These are phyloP conservation scores for Petromus typicus DNA, from an alignment of 2,113 vertebrate species.

Conservation along the genomic window DNA sequence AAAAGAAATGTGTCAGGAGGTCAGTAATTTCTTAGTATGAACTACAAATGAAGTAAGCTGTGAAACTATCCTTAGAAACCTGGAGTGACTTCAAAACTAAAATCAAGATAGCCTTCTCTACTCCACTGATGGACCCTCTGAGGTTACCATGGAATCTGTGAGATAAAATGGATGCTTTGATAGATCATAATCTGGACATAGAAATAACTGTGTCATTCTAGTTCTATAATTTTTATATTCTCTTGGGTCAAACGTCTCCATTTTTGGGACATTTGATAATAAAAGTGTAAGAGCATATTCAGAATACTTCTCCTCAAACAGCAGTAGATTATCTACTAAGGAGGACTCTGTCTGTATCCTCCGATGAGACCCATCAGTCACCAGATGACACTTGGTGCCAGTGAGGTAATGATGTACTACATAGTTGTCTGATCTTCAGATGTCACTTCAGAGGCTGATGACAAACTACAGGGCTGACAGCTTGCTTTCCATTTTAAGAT, in stretches of 20 bases:
- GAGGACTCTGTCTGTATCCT: background rate
- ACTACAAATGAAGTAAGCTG: background rate
- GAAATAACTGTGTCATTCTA: background rate
- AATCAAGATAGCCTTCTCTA: background rate
- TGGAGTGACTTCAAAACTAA: background rate
- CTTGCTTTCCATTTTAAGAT: conserved; percentile 89
- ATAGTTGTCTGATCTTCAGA: conserved; percentile 71
- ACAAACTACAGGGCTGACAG: conserved; percentile 89
- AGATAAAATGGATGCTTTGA: background rate
- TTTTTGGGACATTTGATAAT: background rate
- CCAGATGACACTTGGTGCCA: conserved; percentile 20
- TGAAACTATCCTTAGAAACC: conserved; percentile 5
- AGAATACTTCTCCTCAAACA: background rate
- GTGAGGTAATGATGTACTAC: conserved; percentile 55
- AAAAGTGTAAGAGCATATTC: background rate
- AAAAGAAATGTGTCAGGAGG: background rate
- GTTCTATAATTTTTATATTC: background rate
- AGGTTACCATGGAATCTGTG: background rate
- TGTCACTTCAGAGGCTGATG: conserved; percentile 84
- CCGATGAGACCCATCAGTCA: conserved; percentile 54
- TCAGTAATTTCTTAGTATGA: background rate
- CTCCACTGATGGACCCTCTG: background rate
- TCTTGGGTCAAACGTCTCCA: background rate
- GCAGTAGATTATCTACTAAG: background rate
- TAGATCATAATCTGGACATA: background rate